Conservation (phyloP, 2,888 invertebrate species). For the Orchestes rusci region DNA sequence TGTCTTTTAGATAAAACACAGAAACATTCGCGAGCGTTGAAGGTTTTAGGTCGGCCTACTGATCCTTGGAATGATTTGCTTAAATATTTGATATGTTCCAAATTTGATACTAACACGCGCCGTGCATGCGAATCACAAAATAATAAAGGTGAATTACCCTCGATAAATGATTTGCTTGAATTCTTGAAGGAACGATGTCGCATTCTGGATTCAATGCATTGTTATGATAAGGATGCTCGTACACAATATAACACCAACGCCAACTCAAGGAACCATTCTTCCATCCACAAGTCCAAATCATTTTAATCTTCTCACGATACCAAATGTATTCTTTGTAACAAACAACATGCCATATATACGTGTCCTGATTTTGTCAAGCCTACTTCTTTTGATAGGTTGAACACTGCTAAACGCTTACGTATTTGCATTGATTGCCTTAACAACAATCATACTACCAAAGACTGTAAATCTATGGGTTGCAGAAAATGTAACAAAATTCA, state of each 20-base stretch:
- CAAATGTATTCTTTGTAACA: slow-evolving; percentile 8
- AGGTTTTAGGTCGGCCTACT: slow-evolving; percentile 8
- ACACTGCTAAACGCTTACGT: slow-evolving; percentile 9
- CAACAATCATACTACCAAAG: slow-evolving; percentile 10
- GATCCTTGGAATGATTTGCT: slow-evolving; percentile 17
- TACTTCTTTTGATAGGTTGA: slow-evolving; percentile 6
- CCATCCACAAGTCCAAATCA: background rate
- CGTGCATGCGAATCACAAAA: slow-evolving; percentile 9
- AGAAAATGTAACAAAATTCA: slow-evolving; percentile 12
- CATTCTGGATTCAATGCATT: slow-evolving; percentile 10
- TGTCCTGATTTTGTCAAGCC: slow-evolving; percentile 14
- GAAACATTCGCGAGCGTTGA: slow-evolving; percentile 12
- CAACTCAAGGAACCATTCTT: background rate
- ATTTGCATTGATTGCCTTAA: slow-evolving; percentile 17
- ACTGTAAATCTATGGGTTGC: slow-evolving; percentile 16
- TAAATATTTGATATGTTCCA: slow-evolving; percentile 11
- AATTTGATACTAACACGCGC: slow-evolving; percentile 8
- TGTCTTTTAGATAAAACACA: slow-evolving; percentile 8
- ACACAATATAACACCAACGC: background rate
- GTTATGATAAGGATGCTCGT: no score
- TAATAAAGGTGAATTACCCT: background rate
- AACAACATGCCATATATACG: slow-evolving; percentile 7
- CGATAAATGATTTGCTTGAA: slow-evolving; percentile 3
- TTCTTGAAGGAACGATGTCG: slow-evolving; percentile 15
- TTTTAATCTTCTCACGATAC: slow-evolving; percentile 1